Percentiles rank a stretch among this genome's conserved stretches.
Conservation (phyloP, 2,113 vertebrate species). For the Callipepla squamata region DNA sequence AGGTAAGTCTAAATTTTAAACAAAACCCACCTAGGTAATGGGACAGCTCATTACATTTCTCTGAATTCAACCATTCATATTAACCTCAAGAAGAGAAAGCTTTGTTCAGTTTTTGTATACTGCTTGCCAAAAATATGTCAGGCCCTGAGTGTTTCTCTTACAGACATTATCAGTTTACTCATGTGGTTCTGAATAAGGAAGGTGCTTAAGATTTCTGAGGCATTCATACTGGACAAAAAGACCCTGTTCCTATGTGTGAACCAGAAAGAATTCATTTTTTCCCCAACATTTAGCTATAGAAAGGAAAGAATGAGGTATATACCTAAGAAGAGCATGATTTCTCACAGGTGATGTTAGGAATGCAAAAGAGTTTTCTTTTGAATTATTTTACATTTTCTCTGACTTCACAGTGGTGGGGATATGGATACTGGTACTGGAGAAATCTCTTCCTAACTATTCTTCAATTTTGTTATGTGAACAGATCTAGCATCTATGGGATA, state of each 20-base stretch:
- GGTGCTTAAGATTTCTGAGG: neutral
- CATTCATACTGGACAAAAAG: neutral
- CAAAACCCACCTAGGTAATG: neutral
- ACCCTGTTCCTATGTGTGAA: neutral
- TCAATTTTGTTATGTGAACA: neutral
- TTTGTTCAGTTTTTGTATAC: neutral
- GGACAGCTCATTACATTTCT: neutral
- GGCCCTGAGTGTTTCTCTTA: neutral
- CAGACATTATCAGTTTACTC: rapidly evolving
- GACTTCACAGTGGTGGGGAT: neutral
- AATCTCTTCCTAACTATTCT: neutral
- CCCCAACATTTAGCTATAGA: neutral
- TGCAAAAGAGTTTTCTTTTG: neutral
- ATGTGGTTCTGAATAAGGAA: neutral
- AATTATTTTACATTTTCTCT: neutral
- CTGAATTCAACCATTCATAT: neutral
- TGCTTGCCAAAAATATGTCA: neutral
- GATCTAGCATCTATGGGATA: neutral
- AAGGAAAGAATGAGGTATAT: neutral
- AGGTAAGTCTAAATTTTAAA: neutral
- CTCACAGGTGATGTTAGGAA: neutral
- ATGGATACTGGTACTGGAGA: neutral
- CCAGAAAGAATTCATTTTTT: neutral
- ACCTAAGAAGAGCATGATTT: neutral
- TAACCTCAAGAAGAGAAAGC: neutral